A percentile compares a stretch with the other conserved stretches of the same genome.
Conservation (phyloP, 2,888 invertebrate genomes). For the Nomada hirtipes region DNA sequence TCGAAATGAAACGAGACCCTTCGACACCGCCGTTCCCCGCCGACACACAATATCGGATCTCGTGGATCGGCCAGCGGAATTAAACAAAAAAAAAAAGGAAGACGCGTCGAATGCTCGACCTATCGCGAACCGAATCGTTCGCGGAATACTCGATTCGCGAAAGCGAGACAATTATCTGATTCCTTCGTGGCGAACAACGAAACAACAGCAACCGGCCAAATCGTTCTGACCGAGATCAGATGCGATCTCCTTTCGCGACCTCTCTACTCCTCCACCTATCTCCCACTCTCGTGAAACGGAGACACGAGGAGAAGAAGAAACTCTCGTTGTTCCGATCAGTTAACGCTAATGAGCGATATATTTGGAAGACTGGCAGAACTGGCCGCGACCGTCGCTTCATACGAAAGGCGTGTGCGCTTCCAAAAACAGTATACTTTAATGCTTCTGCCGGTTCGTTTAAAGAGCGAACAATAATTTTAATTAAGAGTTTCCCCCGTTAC, state of each 20-base stretch:
- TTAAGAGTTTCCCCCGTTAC: not conserved
- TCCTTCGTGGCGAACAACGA: slow-evolving; percentile 61
- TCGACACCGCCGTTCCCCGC: slow-evolving; percentile 8
- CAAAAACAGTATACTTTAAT: slow-evolving; percentile 18
- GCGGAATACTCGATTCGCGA: slow-evolving; percentile 51
- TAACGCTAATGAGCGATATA: slow-evolving; percentile 78
- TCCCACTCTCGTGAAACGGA: not conserved
- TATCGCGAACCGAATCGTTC: slow-evolving; percentile 32
- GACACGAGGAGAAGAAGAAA: slow-evolving; percentile 57
- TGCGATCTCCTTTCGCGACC: slow-evolving; percentile 50
- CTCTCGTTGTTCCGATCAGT: slow-evolving; percentile 74
- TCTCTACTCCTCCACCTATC: slow-evolving; percentile 5
- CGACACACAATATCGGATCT: slow-evolving; percentile 17
- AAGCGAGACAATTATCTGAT: slow-evolving; percentile 61
- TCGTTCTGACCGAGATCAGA: slow-evolving; percentile 64
- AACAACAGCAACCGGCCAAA: slow-evolving; percentile 61
- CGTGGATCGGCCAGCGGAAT: slow-evolving; percentile 32
- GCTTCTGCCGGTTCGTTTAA: slow-evolving; percentile 5
- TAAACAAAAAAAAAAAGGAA: slow-evolving; percentile 2
- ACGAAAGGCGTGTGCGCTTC: not conserved
- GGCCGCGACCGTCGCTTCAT: slow-evolving; percentile 46
- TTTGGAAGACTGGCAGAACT: slow-evolving; percentile 66
- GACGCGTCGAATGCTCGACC: slow-evolving; percentile 25
- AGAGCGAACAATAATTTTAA: slow-evolving; percentile 27
- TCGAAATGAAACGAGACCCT: slow-evolving; percentile 19